These are phyloP conservation scores for Tetramorium parvispinum DNA, from an alignment of 1,140 invertebrate genomes.

Conservation along the genomic window DNA sequence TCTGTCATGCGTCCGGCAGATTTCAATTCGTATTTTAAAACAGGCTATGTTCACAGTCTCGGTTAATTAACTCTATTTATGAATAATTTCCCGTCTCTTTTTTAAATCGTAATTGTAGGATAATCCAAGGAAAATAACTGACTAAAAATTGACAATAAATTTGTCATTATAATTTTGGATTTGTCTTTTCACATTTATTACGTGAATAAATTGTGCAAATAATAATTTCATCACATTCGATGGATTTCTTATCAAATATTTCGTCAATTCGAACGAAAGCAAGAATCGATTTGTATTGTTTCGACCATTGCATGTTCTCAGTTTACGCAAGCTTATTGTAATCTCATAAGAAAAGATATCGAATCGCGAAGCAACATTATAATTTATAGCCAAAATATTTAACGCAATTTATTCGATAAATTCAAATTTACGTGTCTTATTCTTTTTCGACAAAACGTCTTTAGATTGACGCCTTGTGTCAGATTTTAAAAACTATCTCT, in stretches of 20 bases:
- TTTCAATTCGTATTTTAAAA: too few species aligned
- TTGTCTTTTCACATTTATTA: background rate
- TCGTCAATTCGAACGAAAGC: background rate
- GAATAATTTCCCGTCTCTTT: too few species aligned
- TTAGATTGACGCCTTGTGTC: background rate
- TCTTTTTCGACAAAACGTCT: background rate
- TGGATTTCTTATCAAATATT: background rate
- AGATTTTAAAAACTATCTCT: background rate
- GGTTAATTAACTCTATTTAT: too few species aligned
- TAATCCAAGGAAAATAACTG: too few species aligned
- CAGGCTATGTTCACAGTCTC: too few species aligned
- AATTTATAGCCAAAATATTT: constrained; percentile 2
- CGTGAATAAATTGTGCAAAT: constrained; percentile 21
- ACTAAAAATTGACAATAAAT: too few species aligned
- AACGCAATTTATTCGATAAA: background rate
- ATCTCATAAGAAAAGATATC: background rate
- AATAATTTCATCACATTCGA: background rate
- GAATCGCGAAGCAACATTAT: background rate
- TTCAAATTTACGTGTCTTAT: background rate
- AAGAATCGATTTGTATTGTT: constrained; percentile 14
- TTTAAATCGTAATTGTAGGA: too few species aligned
- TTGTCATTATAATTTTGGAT: background rate
- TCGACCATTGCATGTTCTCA: background rate
- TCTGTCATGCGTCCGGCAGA: too few species aligned
- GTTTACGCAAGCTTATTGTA: background rate